These are phyloP conservation scores for Coremacera marginata DNA, from an alignment of 2,888 invertebrate genomes.

Conservation along the genomic window DNA sequence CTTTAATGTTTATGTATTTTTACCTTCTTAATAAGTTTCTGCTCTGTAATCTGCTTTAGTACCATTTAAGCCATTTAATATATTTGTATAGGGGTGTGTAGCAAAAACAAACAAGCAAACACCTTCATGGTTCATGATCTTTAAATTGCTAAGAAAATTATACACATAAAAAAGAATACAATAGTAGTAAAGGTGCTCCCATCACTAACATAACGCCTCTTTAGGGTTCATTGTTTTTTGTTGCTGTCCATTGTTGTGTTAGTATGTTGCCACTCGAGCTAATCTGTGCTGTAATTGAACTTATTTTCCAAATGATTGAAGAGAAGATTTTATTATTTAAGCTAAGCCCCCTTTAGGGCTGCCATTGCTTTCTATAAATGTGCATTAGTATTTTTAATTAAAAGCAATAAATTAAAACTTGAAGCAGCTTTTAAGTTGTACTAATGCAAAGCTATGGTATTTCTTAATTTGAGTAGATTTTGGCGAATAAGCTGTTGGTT, in stretches of 20 bases:
- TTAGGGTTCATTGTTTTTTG: too few relatives aligned
- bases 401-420: slow-evolving; percentile 27
- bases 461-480: background rate
- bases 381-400: slow-evolving; percentile 34
- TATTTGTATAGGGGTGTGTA: background rate
- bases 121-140: slow-evolving; percentile 14
- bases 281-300: slow-evolving; percentile 32
- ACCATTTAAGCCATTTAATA: background rate
- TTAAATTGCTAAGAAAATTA: background rate
- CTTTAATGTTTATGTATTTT: slow-evolving; percentile 15
- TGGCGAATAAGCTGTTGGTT: too few relatives aligned
- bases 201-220: too few relatives aligned
- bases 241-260: background rate
- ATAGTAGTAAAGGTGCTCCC: too few relatives aligned
- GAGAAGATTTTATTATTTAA: slow-evolving; percentile 15
- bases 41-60: background rate
- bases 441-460: background rate
- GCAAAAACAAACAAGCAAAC: background rate
- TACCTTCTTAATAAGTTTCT: slow-evolving; percentile 24
- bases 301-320: slow-evolving; percentile 35
- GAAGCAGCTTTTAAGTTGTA: background rate
- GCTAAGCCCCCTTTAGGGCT: background rate
- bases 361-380: background rate
- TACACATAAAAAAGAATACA: background rate
- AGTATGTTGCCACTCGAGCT: background rate